Base-by-base conservation (phyloP, 2,797 vertebrate genomes). In the Cyprinella venusta region DNA sequence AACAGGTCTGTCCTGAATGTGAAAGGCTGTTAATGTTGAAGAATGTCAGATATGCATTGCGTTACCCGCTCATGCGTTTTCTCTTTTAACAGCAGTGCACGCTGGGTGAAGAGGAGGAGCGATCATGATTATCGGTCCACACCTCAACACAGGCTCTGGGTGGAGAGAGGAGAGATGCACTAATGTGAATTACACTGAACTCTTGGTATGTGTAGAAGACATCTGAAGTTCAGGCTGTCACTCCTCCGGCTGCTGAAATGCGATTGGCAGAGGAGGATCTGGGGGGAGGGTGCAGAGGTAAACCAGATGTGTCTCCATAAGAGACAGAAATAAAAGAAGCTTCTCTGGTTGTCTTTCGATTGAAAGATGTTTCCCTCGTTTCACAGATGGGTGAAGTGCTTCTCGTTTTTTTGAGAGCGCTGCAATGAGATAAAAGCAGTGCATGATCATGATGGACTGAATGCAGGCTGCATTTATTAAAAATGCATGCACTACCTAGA, bases 161-260 rank as follows among this genome's bases (percentile, higher is more conserved):
- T 12, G 16, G 71, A 92, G 86, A 52, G 85, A 76, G 88, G 71
- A 92, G 86, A 52, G 85, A 76, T 74, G 88, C 90, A 90, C 88
- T 90, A 87, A 90, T 79, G 88, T 87, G 83, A 91, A 89, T 91
- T 92, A 90, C 92, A 90, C 85, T 91, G 89, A 91, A 88, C 89
- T 91, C 69, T 79, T 90, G 93, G 92, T 94, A 94, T 94, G 92
- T 90, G 85, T 88, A 13, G 88, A 89, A 92, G 87, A 91, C 52
- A 63, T 90, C 89, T 90, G 89, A 94, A 93, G 92, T 93, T 93
- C 91, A 85, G 89, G 87, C 91, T 89, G 90, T 93, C 92, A 90
- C 90, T 92, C 90, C 90, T 88, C 85, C 90, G 88, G 91, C 92
- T 91, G 75, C 81, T 79, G 88, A 84, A 80, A 92, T 92, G 93